Evolutionary conservation across 2,888 invertebrate genomes (phyloP).

Genomic region (Tricholauxania praeusta): DNA sequence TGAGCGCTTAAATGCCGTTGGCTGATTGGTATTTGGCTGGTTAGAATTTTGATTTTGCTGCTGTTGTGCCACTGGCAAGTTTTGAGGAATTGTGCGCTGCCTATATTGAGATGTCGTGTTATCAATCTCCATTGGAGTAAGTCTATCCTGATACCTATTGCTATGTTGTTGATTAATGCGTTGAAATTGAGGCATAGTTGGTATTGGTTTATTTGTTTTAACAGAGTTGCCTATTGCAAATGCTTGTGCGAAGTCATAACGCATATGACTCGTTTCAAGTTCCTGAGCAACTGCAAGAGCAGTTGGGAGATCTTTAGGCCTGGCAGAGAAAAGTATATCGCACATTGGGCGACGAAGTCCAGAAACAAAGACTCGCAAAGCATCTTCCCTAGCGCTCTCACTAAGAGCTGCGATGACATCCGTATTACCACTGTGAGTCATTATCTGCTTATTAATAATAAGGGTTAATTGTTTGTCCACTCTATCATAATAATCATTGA

Average conservation of each 20-base stretch:
- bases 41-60: too few relatives aligned
- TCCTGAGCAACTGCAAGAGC: neutral
- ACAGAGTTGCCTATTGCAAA: neutral
- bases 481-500: conserved; percentile 26
- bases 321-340: neutral
- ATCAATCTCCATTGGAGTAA: too few relatives aligned
- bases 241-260: neutral
- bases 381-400: neutral
- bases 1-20: neutral
- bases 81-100: too few relatives aligned
- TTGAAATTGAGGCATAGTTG: too few relatives aligned
- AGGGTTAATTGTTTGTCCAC: too few relatives aligned
- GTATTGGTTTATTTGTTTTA: neutral
- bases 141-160: too few relatives aligned
- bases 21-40: too few relatives aligned
- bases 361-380: neutral
- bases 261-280: conserved; percentile 10
- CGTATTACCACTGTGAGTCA: too few relatives aligned
- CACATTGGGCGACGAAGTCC: neutral
- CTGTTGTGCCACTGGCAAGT: too few relatives aligned
- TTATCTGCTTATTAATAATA: too few relatives aligned
- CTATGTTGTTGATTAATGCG: too few relatives aligned
- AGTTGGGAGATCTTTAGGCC: conserved; percentile 12
- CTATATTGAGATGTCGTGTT: too few relatives aligned
- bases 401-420: neutral